Percentiles rank a stretch among this genome's conserved stretches.
These are phyloP conservation scores for Ormyrus nitidulus DNA, from an alignment of 2,888 invertebrate genomes.

Conservation along the genomic window DNA sequence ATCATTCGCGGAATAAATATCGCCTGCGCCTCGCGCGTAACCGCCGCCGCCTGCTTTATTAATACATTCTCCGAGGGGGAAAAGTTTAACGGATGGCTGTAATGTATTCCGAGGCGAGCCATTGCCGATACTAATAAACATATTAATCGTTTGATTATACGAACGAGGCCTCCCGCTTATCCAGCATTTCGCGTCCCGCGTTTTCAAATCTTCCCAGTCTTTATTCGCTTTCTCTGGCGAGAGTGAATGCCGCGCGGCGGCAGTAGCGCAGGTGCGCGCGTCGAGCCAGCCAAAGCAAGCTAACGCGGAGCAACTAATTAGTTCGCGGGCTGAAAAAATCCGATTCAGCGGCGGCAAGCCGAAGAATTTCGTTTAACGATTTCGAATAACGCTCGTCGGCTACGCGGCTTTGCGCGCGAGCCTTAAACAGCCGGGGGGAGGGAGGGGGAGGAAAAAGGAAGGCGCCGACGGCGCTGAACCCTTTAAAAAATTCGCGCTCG, in stretches of 20 bases:
- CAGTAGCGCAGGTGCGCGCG: too few species aligned
- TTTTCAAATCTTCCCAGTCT: constrained; percentile 45
- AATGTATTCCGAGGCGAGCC: constrained; percentile 66
- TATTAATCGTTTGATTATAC: constrained; percentile 71
- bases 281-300: too few species aligned
- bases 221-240: too few species aligned
- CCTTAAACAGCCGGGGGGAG: too few species aligned
- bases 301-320: constrained; percentile 24
- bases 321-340: neutral
- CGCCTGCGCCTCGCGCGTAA: constrained; percentile 30
- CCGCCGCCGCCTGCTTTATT: constrained; percentile 48
- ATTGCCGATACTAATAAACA: constrained; percentile 70
- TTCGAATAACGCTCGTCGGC: constrained; percentile 5
- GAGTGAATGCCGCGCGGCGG: too few species aligned
- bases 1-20: constrained; percentile 58
- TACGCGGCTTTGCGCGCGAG: too few species aligned
- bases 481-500: constrained; percentile 36
- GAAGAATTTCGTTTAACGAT: constrained; percentile 20
- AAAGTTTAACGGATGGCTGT: constrained; percentile 58
- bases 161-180: constrained; percentile 64
- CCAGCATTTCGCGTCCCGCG: constrained; percentile 52
- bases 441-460: too few species aligned
- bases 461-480: too few species aligned
- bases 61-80: constrained; percentile 52
- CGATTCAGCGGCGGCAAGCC: neutral